These are phyloP conservation scores for Falcaria lacertinaria DNA, from an alignment of 2,888 invertebrate genomes.

Conservation along the genomic window DNA sequence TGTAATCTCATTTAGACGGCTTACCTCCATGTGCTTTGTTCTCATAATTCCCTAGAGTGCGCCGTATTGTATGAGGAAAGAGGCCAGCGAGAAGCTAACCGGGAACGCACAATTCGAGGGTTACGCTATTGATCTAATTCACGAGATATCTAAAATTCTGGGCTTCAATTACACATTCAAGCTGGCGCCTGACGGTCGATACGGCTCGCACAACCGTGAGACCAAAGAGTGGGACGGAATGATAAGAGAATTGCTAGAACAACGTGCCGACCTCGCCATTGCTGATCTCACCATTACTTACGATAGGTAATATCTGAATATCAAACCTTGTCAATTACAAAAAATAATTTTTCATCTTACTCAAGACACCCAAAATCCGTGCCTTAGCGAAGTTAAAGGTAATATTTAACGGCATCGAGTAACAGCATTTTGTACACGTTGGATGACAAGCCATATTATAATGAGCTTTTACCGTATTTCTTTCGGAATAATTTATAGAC, in stretches of 20 bases:
- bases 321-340: conserved; percentile 64
- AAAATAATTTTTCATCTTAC: neutral
- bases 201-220: conserved; percentile 89
- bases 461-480: neutral
- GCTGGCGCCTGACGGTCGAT: conserved; percentile 91
- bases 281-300: conserved; percentile 99
- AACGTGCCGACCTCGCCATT: conserved; percentile 96
- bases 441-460: neutral
- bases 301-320: conserved; percentile 84
- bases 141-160: conserved; percentile 92
- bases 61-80: conserved; percentile 97
- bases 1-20: conserved; percentile 17
- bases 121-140: conserved; percentile 95
- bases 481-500: neutral
- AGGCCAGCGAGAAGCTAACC: conserved; percentile 88
- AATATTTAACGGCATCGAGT: neutral
- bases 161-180: conserved; percentile 94
- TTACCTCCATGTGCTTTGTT: conserved; percentile 31
- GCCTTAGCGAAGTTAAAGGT: neutral
- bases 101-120: conserved; percentile 97
- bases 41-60: conserved; percentile 84
- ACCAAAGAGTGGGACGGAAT: conserved; percentile 95
- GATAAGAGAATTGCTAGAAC: conserved; percentile 92
- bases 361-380: neutral
- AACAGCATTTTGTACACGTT: neutral